phyloP scores from a whole-genome alignment of 2,888 invertebrate species.

The Lochmaea crataegi region DNA sequence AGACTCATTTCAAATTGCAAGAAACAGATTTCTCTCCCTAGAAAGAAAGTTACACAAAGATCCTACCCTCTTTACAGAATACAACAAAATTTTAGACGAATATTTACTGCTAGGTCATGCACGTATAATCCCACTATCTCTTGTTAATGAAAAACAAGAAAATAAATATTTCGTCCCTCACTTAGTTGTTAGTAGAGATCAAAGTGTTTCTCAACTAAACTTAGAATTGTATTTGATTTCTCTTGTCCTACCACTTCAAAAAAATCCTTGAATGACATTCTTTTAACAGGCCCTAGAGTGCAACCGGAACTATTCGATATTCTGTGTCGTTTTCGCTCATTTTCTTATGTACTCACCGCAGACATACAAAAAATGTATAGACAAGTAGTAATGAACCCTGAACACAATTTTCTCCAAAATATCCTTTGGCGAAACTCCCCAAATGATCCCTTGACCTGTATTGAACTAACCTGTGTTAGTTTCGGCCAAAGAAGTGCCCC shows the following conservation, averaged over 20 bases:
- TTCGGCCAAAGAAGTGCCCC: constrained; percentile 36
- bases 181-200: constrained; percentile 36
- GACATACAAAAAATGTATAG: constrained; percentile 32
- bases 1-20: constrained; percentile 15
- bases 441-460: constrained; percentile 21
- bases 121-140: constrained; percentile 14
- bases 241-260: constrained; percentile 23
- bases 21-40: constrained; percentile 3
- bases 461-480: constrained; percentile 31
- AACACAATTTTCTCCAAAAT: constrained; percentile 25
- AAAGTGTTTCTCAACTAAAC: constrained; percentile 36
- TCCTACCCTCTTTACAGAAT: neutral
- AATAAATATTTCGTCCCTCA: constrained; percentile 35
- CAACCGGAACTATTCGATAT: constrained; percentile 39
- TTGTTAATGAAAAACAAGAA: too few relatives aligned
- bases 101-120: constrained; percentile 6
- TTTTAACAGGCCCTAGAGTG: constrained; percentile 23
- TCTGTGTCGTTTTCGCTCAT: constrained; percentile 21
- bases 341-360: constrained; percentile 29
- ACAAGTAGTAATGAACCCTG: constrained; percentile 22
- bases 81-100: too few relatives aligned
- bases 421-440: constrained; percentile 33
- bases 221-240: constrained; percentile 38
- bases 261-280: constrained; percentile 25
- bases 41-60: constrained; percentile 15